These are phyloP conservation scores for Reticulitermes speratus DNA, from an alignment of 1,140 invertebrate species.

Conservation along the genomic window DNA sequence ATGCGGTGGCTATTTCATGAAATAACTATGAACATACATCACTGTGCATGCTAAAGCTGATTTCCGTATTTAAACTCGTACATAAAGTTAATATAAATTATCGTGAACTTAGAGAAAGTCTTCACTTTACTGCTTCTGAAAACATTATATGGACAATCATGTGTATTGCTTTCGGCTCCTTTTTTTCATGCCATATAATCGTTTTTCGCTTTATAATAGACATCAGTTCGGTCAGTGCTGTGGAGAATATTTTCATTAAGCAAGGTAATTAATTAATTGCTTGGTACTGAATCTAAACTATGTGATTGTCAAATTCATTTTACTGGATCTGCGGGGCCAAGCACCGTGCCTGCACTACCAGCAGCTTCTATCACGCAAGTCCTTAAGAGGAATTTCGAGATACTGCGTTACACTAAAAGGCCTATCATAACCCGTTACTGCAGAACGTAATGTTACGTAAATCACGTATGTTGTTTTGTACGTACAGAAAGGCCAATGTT, in stretches of 20 bases:
- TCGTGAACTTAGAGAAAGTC: not conserved
- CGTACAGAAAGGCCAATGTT: too few relatives aligned
- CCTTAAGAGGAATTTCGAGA: too few relatives aligned
- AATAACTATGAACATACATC: not conserved
- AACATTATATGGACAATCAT: too few relatives aligned
- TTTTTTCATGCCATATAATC: too few relatives aligned
- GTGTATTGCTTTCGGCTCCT: too few relatives aligned
- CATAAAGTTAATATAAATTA: not conserved
- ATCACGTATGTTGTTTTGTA: too few relatives aligned
- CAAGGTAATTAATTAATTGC: not conserved
- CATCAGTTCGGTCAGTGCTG: not conserved
- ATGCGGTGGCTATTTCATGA: not conserved
- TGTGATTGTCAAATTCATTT: not conserved
- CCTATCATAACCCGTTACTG: too few relatives aligned
- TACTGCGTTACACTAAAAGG: too few relatives aligned
- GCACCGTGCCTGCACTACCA: too few relatives aligned
- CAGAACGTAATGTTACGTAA: too few relatives aligned
- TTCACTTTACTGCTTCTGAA: not conserved
- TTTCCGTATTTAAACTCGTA: not conserved
- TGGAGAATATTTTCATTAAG: not conserved
- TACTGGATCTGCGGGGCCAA: not conserved
- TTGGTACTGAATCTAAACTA: not conserved
- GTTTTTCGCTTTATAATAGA: not conserved
- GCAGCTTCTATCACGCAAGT: too few relatives aligned
- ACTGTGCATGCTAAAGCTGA: not conserved